Conservation (phyloP, 2,797 vertebrate genomes). For the Hirundo rustica region DNA sequence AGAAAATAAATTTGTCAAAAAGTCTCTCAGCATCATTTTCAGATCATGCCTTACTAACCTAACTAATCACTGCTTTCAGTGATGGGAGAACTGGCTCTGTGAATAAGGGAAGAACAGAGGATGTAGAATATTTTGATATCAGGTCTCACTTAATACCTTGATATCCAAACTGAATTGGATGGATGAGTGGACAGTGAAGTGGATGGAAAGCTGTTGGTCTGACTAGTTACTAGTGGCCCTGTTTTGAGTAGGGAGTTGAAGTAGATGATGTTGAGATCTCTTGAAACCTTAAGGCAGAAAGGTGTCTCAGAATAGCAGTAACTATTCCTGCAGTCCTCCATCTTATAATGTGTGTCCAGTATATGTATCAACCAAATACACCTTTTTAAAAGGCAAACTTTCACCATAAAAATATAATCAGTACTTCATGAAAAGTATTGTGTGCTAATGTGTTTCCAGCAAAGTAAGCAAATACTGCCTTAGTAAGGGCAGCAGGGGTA, state of each 20-base stretch:
- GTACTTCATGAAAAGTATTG: neutral
- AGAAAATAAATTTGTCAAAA: neutral
- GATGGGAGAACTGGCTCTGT: neutral
- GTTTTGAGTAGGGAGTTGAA: neutral
- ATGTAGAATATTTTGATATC: neutral
- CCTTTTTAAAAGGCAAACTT: neutral
- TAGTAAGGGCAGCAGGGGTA: neutral
- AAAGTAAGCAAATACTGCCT: neutral
- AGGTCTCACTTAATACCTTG: neutral
- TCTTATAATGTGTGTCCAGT: neutral
- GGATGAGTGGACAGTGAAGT: neutral
- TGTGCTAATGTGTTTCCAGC: neutral
- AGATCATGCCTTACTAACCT: neutral
- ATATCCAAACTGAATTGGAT: neutral
- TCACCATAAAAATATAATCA: neutral
- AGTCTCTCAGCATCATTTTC: neutral
- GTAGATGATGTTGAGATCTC: neutral
- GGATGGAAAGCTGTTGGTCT: neutral
- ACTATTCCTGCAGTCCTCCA: neutral
- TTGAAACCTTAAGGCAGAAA: neutral
- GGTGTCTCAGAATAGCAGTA: neutral
- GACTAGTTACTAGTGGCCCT: neutral
- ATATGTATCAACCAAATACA: neutral
- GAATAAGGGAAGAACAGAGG: neutral
- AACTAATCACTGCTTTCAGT: neutral